A percentile compares a stretch with the other conserved stretches of the same genome.
phyloP scores from a whole-genome alignment of 2,888 invertebrate genomes.

The Chrysina gloriosa region DNA sequence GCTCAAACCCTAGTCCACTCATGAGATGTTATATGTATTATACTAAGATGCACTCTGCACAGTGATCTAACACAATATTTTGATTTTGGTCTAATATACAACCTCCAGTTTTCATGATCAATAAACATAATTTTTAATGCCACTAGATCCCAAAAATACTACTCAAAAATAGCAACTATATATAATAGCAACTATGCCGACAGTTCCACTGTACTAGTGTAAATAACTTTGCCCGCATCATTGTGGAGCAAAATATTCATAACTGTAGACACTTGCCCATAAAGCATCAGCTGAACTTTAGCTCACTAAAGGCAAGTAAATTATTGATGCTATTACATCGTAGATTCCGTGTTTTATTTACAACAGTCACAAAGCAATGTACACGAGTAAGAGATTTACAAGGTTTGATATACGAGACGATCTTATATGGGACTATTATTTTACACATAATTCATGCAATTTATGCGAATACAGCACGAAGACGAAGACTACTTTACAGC shows the following conservation, averaged over 20 bases:
- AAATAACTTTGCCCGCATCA: constrained; percentile 1
- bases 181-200: too few species aligned
- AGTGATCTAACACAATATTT: too few species aligned
- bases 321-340: constrained; percentile 13
- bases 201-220: too few species aligned
- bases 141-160: too few species aligned
- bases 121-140: too few species aligned
- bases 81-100: too few species aligned
- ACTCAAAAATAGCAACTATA: too few species aligned
- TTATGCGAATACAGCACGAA: constrained; percentile 9
- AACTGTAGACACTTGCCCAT: neutral
- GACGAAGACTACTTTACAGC: constrained; percentile 15
- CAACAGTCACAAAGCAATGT: constrained; percentile 10
- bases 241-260: neutral
- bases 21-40: too few species aligned
- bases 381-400: constrained; percentile 1
- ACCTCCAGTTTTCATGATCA: too few species aligned
- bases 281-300: neutral
- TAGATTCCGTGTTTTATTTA: constrained; percentile 11
- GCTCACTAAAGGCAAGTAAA: neutral
- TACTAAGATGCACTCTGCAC: too few species aligned
- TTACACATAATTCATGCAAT: constrained; percentile 22
- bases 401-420: neutral
- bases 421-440: constrained; percentile 4
- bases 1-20: too few species aligned